Conservation (phyloP, 2,888 invertebrate genomes). For the Pseudoips prasinana region DNA sequence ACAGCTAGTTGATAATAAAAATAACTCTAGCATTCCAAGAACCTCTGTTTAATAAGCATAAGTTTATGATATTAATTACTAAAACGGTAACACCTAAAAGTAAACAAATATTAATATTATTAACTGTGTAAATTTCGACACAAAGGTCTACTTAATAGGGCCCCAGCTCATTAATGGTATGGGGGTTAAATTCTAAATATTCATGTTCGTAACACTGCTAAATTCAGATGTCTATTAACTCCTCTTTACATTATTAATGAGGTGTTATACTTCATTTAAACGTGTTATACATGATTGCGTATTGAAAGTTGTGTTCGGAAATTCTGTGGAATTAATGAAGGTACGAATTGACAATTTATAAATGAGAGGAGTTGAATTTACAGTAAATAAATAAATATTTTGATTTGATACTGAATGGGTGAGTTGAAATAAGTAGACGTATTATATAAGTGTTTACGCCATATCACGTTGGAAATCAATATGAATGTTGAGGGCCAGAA, state of each 20-base stretch:
- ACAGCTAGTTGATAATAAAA: too few relatives aligned
- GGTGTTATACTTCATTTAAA: slow-evolving; percentile 14
- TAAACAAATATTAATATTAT: slow-evolving; percentile 29
- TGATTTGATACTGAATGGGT: too few relatives aligned
- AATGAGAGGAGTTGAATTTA: too few relatives aligned
- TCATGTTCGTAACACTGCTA: slow-evolving; percentile 20
- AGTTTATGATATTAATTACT: too few relatives aligned
- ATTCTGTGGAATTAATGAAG: slow-evolving; percentile 1
- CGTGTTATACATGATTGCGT: slow-evolving; percentile 10
- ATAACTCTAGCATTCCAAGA: too few relatives aligned
- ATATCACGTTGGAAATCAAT: too few relatives aligned
- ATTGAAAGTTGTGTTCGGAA: slow-evolving; percentile 4
- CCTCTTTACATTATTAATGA: slow-evolving; percentile 13
- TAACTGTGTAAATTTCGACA: slow-evolving; percentile 20
- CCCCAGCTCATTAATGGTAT: slow-evolving; percentile 25
- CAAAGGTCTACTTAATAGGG: slow-evolving; percentile 28
- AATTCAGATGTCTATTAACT: slow-evolving; percentile 24
- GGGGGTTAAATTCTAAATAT: slow-evolving; percentile 30
- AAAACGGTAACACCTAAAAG: slow-evolving; percentile 15
- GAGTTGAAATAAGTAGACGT: too few relatives aligned
- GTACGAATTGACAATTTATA: too few relatives aligned
- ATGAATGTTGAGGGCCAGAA: too few relatives aligned
- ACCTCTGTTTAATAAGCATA: too few relatives aligned
- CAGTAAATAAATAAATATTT: too few relatives aligned
- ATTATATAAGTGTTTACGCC: too few relatives aligned